phyloP scores from a whole-genome alignment of 2,113 vertebrate species.

The Ranitomeya variabilis region DNA sequence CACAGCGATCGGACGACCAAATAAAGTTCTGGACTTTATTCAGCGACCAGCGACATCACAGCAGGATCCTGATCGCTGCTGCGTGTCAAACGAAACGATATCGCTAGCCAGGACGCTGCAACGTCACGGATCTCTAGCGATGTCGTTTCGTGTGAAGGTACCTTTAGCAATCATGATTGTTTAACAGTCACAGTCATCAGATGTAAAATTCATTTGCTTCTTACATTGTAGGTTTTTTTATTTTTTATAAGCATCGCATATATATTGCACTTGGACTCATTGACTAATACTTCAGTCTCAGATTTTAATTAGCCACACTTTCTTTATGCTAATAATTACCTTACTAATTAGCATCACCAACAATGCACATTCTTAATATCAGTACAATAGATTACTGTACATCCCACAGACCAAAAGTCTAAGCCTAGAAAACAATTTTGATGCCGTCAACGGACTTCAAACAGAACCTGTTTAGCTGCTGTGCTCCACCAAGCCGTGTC shows the following conservation, averaged over 20 bases:
- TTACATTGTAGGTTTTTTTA: not conserved
- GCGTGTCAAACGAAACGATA: no score
- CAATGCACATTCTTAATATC: not conserved
- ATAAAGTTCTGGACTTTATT: no score
- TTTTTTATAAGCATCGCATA: not conserved
- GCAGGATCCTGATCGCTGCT: no score
- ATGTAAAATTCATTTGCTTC: no score
- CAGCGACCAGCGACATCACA: no score
- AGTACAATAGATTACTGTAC: not conserved
- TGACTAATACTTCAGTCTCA: not conserved
- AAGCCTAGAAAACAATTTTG: slow-evolving; percentile 1
- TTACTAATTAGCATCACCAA: not conserved
- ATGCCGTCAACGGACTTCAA: slow-evolving; percentile 7
- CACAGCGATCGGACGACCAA: no score
- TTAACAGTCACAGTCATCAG: no score
- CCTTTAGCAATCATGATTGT: no score
- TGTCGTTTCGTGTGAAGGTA: no score
- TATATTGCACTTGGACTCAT: not conserved
- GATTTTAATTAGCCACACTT: not conserved
- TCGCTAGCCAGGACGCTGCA: no score
- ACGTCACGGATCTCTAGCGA: no score
- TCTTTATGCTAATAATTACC: not conserved
- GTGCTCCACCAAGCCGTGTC: not conserved
- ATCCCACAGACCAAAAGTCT: not conserved
- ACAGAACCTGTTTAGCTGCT: slow-evolving; percentile 1